Evolutionary conservation across 2,113 vertebrate species (phyloP).

Genomic region (Hassar affinis): DNA sequence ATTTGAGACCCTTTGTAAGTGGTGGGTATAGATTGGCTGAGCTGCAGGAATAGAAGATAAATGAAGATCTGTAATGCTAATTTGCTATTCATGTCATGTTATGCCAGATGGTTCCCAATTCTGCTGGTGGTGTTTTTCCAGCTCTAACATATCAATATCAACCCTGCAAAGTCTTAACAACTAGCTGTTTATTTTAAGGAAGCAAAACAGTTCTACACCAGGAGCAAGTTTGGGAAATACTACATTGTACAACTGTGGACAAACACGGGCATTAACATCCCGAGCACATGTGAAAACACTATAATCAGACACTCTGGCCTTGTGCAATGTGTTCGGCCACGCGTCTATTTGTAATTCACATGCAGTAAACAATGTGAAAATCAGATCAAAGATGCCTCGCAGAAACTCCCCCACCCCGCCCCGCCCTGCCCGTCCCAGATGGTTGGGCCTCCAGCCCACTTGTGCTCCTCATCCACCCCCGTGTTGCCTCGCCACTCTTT

Average conservation of each 20-base stretch:
- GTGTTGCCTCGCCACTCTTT: constrained; percentile 26
- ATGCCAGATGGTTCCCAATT: not conserved
- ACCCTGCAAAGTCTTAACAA: not conserved
- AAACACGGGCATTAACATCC: not conserved
- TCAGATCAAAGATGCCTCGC: not conserved
- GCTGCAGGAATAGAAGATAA: not conserved
- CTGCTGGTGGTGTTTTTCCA: not conserved
- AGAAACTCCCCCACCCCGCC: not conserved
- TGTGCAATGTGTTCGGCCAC: constrained; percentile 5
- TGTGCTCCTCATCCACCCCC: constrained; percentile 23
- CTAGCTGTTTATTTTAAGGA: not conserved
- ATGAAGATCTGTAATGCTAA: not conserved
- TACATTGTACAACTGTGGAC: not conserved
- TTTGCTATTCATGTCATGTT: not conserved
- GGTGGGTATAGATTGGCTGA: not conserved
- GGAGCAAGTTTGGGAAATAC: not conserved
- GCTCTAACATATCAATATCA: not conserved
- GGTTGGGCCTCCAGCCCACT: constrained; percentile 7
- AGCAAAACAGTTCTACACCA: not conserved
- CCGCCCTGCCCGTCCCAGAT: too few relatives aligned
- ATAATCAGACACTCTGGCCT: not conserved
- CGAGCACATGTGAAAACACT: not conserved
- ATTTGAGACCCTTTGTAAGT: too few relatives aligned
- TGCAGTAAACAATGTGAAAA: not conserved
- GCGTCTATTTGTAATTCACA: not conserved